Evolutionary conservation across 2,888 invertebrate species (phyloP).

Genomic region (Nomada fabriciana): DNA sequence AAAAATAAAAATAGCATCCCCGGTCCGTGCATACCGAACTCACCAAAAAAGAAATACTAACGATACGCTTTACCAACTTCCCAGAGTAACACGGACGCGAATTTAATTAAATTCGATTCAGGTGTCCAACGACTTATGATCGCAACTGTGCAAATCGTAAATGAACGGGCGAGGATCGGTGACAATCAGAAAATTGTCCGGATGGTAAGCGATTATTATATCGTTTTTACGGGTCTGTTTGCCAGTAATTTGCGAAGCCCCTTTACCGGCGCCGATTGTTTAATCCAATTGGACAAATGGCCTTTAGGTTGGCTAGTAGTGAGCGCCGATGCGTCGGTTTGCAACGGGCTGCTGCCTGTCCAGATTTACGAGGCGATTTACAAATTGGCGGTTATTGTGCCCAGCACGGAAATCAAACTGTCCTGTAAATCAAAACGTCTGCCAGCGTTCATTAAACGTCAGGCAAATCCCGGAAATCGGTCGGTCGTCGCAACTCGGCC

Average conservation of each 20-base stretch:
- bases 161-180: too few relatives aligned
- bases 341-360: conserved; percentile 49
- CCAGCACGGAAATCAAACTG: conserved; percentile 82
- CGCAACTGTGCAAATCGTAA: neutral
- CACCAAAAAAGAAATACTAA: too few relatives aligned
- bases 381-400: conserved; percentile 84
- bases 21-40: too few relatives aligned
- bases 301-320: conserved; percentile 56
- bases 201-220: conserved; percentile 18
- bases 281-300: conserved; percentile 77
- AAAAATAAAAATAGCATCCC: neutral
- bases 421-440: conserved; percentile 83
- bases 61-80: too few relatives aligned
- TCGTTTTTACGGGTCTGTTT: conserved; percentile 55
- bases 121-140: neutral
- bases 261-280: conserved; percentile 74
- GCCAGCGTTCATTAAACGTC: conserved; percentile 82
- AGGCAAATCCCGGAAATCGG: conserved; percentile 76
- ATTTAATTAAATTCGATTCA: neutral
- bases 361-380: conserved; percentile 84
- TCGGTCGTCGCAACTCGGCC: conserved; percentile 54
- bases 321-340: conserved; percentile 47
- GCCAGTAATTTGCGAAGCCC: conserved; percentile 41
- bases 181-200: conserved; percentile 15
- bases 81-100: neutral